These are phyloP conservation scores for Drosophila meridionalis DNA, from an alignment of 2,888 invertebrate species.

Conservation along the genomic window DNA sequence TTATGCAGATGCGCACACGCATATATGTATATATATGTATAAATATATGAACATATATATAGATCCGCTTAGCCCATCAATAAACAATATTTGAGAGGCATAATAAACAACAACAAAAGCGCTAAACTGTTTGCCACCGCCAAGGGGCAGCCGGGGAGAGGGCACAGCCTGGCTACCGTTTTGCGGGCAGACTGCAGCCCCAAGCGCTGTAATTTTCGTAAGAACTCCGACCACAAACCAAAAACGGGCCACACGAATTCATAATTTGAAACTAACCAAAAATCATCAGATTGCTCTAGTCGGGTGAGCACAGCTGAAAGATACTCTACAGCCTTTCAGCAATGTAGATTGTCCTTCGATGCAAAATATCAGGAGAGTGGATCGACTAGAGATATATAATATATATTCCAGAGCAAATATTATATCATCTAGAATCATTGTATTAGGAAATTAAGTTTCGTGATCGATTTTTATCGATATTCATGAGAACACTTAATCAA, in stretches of 20 bases:
- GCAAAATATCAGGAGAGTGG: not conserved
- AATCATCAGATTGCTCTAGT: constrained; percentile 17
- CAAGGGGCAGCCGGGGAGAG: constrained; percentile 31
- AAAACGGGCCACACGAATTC: constrained; percentile 43
- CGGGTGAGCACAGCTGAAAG: not conserved
- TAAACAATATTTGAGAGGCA: constrained; percentile 66
- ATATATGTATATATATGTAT: constrained; percentile 2
- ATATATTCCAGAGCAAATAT: not conserved
- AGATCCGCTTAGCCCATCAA: constrained; percentile 79
- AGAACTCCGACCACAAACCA: constrained; percentile 35
- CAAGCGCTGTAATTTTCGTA: constrained; percentile 65
- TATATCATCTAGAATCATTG: not conserved
- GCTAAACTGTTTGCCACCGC: constrained; percentile 71
- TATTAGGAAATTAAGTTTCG: not conserved
- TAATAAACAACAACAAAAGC: constrained; percentile 62
- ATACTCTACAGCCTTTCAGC: not conserved
- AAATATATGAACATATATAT: constrained; percentile 31
- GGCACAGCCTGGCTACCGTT: constrained; percentile 18
- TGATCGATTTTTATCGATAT: not conserved
- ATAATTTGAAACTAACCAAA: constrained; percentile 53
- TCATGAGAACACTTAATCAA: too few species aligned
- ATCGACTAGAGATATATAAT: not conserved
- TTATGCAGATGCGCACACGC: constrained; percentile 37
- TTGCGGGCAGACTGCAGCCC: constrained; percentile 27
- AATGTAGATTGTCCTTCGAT: not conserved